Conservation (phyloP, 2,797 vertebrate genomes). For the Odontamblyopus lacepedii region DNA sequence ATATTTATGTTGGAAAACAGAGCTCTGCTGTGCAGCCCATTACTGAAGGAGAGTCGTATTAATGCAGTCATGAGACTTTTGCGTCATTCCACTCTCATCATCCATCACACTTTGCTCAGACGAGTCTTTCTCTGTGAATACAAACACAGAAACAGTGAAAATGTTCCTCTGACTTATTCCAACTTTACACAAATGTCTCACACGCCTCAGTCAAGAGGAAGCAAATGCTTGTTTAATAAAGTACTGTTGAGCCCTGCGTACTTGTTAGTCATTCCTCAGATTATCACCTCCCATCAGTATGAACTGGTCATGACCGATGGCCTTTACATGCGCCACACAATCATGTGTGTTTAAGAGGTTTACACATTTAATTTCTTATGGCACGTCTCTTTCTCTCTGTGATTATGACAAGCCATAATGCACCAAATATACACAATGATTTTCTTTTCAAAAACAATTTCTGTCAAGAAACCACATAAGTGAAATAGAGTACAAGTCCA, state of each 20-base stretch:
- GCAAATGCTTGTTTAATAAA: neutral
- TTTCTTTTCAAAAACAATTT: neutral
- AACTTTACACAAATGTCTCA: slow-evolving; percentile 8
- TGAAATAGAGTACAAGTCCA: neutral
- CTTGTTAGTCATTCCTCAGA: neutral
- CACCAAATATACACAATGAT: neutral
- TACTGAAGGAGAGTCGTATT: neutral
- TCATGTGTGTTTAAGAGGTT: neutral
- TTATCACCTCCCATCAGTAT: neutral
- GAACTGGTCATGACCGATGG: slow-evolving; percentile 7
- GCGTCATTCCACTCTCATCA: slow-evolving; percentile 7
- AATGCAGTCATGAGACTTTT: slow-evolving; percentile 12
- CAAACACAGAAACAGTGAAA: slow-evolving; percentile 11
- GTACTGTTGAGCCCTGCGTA: neutral
- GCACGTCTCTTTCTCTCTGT: neutral
- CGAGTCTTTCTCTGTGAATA: slow-evolving; percentile 5
- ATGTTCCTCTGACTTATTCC: slow-evolving; percentile 6
- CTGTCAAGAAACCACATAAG: neutral
- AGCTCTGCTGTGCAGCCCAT: neutral
- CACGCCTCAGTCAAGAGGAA: neutral
- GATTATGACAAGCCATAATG: neutral
- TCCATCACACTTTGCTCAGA: slow-evolving; percentile 10
- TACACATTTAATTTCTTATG: neutral
- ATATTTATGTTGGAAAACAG: neutral
- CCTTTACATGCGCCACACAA: neutral